Base-by-base conservation (phyloP, 2,888 invertebrate species). In the Spodoptera exigua region DNA sequence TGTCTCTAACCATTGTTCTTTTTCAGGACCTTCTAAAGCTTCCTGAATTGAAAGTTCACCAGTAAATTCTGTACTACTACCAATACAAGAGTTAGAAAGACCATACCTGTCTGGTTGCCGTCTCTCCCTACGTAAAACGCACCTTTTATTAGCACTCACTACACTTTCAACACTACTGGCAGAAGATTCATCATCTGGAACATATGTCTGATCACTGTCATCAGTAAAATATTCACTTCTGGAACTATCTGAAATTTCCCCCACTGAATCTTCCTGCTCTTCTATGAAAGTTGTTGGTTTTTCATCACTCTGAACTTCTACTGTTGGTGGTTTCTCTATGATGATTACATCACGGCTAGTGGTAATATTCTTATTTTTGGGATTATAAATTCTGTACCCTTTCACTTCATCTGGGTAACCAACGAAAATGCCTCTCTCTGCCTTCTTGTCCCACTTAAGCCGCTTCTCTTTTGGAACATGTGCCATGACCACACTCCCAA, bases 381-480 rank as follows among this genome's bases (percentile, higher is more conserved):
- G 68, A 45, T 76, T 68, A 49, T 67, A 74, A 47, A 77, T 48
- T 36, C 69, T 54, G 47, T 75, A 64, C n/a, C 69, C 68, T 46
- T 62, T 66, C 5, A 69, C 54, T 35, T 67, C 54, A 44, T 72
- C 57, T 14, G 72, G 59, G 60, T 72, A 80, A 27, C 76, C 78
- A 2, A 76, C 59, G 45, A 76, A 52, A 3, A 18, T 2, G 2
- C 18, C 2, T 18, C 3, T 18, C 34, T 34, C 11, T 1, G 34
- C 27, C 16, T 55, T 55, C 7, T 37, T 49, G 12, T 58, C 45
- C 57, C 53, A 62, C 13, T 62, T 62, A 0, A 0, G 11, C 12
- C 57, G 10, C 5, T 14, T 62, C 12, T 45, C 49, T 46, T 27
- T 67, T 2, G 67, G 59, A 3, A 74, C 44, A 62, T 70, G 70